phyloP scores from a whole-genome alignment of 2,113 vertebrate genomes.

The Heloderma charlesbogerti region DNA sequence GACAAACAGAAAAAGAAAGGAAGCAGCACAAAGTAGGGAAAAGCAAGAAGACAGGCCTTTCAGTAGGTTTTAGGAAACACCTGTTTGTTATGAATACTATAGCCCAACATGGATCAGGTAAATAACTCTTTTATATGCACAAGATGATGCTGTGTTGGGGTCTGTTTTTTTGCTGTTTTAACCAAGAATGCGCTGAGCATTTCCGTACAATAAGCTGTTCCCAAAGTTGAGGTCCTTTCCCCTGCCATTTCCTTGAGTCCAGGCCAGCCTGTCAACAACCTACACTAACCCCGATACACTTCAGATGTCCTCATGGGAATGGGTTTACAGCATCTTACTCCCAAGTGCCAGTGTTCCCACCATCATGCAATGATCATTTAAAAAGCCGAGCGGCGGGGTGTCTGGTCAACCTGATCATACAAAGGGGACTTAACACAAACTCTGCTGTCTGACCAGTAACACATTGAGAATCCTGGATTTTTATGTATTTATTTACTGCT shows the following conservation, averaged over 20 bases:
- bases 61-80: not conserved
- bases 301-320: not conserved
- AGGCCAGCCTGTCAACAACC: not conserved
- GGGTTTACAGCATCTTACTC: not conserved
- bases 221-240: no score
- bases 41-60: not conserved
- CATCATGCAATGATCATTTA: no score
- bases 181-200: not conserved
- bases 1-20: not conserved
- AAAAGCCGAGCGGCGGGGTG: no score
- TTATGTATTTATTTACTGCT: not conserved
- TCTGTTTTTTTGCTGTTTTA: not conserved
- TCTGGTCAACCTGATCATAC: not conserved
- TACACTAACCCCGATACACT: not conserved
- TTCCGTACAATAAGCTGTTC: not conserved
- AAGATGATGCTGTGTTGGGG: not conserved
- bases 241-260: not conserved
- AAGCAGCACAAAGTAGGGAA: not conserved
- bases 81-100: not conserved
- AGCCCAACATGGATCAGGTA: not conserved
- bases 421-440: not conserved
- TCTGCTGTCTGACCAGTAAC: no score
- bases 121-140: not conserved
- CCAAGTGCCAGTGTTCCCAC: not conserved
- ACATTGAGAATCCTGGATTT: no score